These are phyloP conservation scores for Lagorchestes hirsutus DNA, from an alignment of 2,797 vertebrate genomes.

Conservation along the genomic window DNA sequence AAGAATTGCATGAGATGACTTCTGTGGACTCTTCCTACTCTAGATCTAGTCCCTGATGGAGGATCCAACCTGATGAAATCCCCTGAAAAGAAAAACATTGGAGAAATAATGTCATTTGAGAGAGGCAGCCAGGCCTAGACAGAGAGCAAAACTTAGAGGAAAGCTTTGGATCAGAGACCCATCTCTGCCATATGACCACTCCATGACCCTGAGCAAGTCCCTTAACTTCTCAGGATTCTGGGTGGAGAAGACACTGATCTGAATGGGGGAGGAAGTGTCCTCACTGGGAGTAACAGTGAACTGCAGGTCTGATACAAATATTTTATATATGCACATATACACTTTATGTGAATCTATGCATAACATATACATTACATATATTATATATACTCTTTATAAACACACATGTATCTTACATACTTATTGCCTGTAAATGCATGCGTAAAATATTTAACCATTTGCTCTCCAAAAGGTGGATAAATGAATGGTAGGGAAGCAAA, in stretches of 20 bases:
- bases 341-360: neutral
- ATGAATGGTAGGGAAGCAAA: neutral
- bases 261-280: neutral
- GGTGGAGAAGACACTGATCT: neutral
- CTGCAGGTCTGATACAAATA: neutral
- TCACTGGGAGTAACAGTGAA: neutral
- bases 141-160: neutral
- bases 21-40: slow-evolving; percentile 1
- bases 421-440: neutral
- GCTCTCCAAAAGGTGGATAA: neutral
- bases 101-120: neutral
- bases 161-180: neutral
- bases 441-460: slow-evolving; percentile 21
- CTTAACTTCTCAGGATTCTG: neutral
- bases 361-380: neutral
- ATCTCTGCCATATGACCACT: neutral
- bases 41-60: neutral
- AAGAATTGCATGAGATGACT: neutral
- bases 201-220: neutral
- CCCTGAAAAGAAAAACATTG: neutral
- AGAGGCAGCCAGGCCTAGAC: neutral
- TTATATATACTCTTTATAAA: neutral
- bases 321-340: neutral
- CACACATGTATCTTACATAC: neutral
- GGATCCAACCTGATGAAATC: neutral